These are phyloP conservation scores for Dinomys branickii DNA, from an alignment of 2,113 vertebrate species.

Conservation along the genomic window DNA sequence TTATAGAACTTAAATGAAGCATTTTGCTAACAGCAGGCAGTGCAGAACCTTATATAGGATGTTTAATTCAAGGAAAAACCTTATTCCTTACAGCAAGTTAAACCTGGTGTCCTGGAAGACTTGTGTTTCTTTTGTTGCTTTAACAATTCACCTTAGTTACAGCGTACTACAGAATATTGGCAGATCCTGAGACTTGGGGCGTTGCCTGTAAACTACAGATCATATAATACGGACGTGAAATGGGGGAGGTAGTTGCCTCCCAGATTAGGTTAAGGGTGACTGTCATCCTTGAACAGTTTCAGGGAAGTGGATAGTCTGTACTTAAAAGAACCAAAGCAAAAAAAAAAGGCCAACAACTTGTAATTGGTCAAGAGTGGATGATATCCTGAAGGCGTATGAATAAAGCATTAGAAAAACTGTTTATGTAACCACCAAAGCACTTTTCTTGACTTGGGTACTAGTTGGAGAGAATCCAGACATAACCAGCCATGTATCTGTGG, in stretches of 20 bases:
- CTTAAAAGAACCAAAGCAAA: neutral
- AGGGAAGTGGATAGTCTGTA: neutral
- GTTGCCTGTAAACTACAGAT: neutral
- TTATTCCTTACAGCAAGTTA: neutral
- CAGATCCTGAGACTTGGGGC: slow-evolving; percentile 17
- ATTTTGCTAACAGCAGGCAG: neutral
- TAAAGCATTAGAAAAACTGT: neutral
- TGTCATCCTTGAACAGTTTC: slow-evolving; percentile 16
- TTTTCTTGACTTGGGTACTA: neutral
- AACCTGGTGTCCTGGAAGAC: neutral
- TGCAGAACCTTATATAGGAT: neutral
- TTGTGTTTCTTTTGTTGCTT: neutral
- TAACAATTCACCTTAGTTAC: neutral
- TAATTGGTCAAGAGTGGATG: neutral
- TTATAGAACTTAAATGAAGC: slow-evolving; percentile 21
- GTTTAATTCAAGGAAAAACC: slow-evolving; percentile 26
- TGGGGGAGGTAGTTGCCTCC: neutral
- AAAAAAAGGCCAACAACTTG: neutral
- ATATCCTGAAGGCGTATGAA: neutral
- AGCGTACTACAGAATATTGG: slow-evolving; percentile 12
- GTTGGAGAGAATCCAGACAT: neutral
- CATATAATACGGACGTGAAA: neutral
- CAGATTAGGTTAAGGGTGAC: neutral
- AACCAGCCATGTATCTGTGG: neutral
- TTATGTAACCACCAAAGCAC: neutral